A percentile compares a stretch with the other conserved stretches of the same genome.
Conservation (phyloP, 2,113 vertebrate genomes). For the Bubo blakistoni region DNA sequence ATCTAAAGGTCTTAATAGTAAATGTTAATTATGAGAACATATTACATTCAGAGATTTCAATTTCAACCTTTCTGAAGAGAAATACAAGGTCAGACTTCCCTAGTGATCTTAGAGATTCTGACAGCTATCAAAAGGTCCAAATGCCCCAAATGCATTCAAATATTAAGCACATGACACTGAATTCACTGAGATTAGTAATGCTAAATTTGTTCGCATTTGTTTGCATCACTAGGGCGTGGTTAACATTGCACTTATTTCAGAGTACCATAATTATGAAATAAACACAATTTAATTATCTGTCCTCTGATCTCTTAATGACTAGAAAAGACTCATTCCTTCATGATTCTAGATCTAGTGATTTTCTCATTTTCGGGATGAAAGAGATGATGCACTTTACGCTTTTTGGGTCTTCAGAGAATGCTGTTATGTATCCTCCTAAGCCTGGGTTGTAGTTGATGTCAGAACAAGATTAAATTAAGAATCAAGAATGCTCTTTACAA, state of each 20-base stretch:
- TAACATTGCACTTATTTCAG: not conserved
- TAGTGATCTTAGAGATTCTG: not conserved
- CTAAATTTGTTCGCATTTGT: not conserved
- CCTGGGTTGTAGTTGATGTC: not conserved
- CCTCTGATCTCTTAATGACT: not conserved
- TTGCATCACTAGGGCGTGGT: not conserved
- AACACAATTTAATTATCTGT: not conserved
- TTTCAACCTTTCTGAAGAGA: not conserved
- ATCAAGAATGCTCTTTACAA: not conserved
- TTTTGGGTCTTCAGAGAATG: not conserved
- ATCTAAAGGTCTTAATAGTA: not conserved
- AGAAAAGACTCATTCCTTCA: not conserved
- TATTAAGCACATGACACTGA: not conserved
- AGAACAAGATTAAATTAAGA: not conserved
- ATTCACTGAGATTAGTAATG: not conserved
- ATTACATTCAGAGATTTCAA: not conserved
- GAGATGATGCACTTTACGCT: fast-evolving
- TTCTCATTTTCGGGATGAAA: not conserved
- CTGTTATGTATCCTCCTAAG: not conserved
- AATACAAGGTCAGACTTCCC: not conserved
- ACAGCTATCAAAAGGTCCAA: not conserved
- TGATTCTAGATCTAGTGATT: not conserved
- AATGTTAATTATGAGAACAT: not conserved
- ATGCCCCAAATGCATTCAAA: not conserved
- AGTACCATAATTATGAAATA: not conserved